Percentiles rank a stretch among this genome's conserved stretches.
phyloP scores from a whole-genome alignment of 1,140 invertebrate genomes.

The Oppia nitens region DNA sequence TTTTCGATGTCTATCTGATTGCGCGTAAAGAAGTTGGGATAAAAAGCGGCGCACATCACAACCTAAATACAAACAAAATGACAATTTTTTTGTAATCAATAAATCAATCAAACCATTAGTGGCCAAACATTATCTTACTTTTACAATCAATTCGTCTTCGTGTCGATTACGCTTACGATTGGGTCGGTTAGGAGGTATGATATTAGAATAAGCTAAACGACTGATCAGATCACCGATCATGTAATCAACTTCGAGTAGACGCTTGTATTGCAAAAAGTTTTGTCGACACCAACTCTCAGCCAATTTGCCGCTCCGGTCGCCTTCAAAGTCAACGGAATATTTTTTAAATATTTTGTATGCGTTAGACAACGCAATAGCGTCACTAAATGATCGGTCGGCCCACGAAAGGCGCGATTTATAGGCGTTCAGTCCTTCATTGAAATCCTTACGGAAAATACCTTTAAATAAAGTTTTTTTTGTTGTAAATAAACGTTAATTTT shows the following conservation, averaged over 20 bases:
- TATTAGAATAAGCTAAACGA: conserved; percentile 35
- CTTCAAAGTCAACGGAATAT: not conserved
- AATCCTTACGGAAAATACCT: not conserved
- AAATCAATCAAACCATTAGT: no score
- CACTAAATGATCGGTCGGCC: conserved; percentile 62
- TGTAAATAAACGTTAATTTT: not conserved
- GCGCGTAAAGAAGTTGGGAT: conserved; percentile 60
- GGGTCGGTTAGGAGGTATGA: conserved; percentile 14
- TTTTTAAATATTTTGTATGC: conserved; percentile 49
- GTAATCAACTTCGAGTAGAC: conserved; percentile 51
- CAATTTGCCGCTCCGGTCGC: not conserved
- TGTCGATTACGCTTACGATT: conserved; percentile 4
- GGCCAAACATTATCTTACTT: conserved; percentile 32
- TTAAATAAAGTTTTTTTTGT: not conserved
- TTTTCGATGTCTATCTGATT: conserved; percentile 39
- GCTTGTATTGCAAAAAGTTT: conserved; percentile 51
- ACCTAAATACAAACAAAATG: no score
- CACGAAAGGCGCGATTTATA: conserved; percentile 46
- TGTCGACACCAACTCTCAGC: conserved; percentile 44
- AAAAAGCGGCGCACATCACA: conserved; percentile 62
- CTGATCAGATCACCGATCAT: conserved; percentile 46
- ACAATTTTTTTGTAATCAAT: no score
- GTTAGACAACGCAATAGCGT: conserved; percentile 61
- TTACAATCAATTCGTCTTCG: conserved; percentile 20
- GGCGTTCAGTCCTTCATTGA: not conserved